Base-by-base conservation (phyloP, 2,888 invertebrate genomes). In the Rapana venosa region DNA sequence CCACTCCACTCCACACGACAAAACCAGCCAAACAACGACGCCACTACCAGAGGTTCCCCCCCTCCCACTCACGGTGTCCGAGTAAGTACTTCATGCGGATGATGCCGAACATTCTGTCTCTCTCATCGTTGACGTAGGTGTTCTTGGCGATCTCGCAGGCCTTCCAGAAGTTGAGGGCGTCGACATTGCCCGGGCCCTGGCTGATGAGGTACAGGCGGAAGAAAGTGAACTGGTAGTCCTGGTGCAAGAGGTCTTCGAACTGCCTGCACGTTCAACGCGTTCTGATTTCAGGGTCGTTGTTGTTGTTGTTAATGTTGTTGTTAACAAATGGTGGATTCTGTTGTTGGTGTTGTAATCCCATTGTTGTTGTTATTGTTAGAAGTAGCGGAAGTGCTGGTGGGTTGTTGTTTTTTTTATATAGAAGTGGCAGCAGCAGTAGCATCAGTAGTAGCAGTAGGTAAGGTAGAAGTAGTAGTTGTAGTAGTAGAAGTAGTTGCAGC, bases 111-210 rank as follows among this genome's bases (percentile, higher is more conserved):
- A 58, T 17, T 5, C 20, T 13, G 26, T 30, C 11, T 15, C 30
- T 85, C 58, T 85, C 84, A 0, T 79, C 79, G 17, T 85, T 58
- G 32, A 32, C 17, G 56, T 26, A 56, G 58, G 17, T 30, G 84
- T 30, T 85, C 81, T 84, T 85, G 84, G 84, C 84, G 8, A 35
- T 35, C 35, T 86, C 86, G 22, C 30, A 30, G 35, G 86, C 86
- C 66, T 86, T 86, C 66, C 86, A 86, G 86, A 86, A 86, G 86
- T 26, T 66, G 32, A 86, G 86, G 66, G 66, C 61, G 35, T 86
- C 86, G 0, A 86, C 35, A 20, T 66, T 20, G 22, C 61, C 61
- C 32, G 61, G 35, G 6, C 86, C 86, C 35, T 86, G 61, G 66
- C 35, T 32, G 61, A 86, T 66, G 22, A 86, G 86, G 66, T 58